Base-by-base conservation (phyloP, 2,113 vertebrate species). In the Phyllopteryx taeniolatus region DNA sequence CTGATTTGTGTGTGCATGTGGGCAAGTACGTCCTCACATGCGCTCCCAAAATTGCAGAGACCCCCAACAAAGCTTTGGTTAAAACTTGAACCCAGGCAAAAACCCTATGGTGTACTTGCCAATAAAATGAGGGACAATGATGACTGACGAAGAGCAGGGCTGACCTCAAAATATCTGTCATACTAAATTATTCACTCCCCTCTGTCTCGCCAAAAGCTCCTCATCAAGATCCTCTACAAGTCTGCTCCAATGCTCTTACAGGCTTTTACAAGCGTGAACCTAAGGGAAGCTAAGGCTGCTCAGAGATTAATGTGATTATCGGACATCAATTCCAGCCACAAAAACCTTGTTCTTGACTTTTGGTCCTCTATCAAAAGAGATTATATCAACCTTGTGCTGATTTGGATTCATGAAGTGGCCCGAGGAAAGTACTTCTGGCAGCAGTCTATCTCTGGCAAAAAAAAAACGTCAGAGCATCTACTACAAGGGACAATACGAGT, bases 381-480 rank as follows among this genome's bases (percentile, higher is more conserved):
- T 20, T n/a, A n/a, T 17, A 8, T 39, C 35, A 42, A 63, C 19
- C 35, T 22, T 65, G 63, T 4, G 10, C 4, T 44, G 39, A n/a
- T 43, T 46, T 20, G 35, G 33, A 42, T 42, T 12, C 35, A 20
- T 8, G 59, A 39, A 42, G 35, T 42, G 61, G 19, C 33, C 17
- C 20, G 17, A 62, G 15, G 15, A 62, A 39, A 20, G 39, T 2
- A 15, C 81, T 86, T 80, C 72, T 84, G 87, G 88, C 76, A 77
- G 73, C n/a, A 76, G 84, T 87, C 56, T 85, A 80, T 77, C n/a
- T 68, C 70, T 46, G 42, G 53, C 20, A 70, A 80, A 88, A 54
- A 88, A 79, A 88, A 86, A 86, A 27, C 27, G 89, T 89, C 87
- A 89, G 54, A 75, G 67, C 72, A 73, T 83, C 77, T 27, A 27